Base-by-base conservation (phyloP, 1,140 invertebrate species). In the Bombus difficillimus region DNA sequence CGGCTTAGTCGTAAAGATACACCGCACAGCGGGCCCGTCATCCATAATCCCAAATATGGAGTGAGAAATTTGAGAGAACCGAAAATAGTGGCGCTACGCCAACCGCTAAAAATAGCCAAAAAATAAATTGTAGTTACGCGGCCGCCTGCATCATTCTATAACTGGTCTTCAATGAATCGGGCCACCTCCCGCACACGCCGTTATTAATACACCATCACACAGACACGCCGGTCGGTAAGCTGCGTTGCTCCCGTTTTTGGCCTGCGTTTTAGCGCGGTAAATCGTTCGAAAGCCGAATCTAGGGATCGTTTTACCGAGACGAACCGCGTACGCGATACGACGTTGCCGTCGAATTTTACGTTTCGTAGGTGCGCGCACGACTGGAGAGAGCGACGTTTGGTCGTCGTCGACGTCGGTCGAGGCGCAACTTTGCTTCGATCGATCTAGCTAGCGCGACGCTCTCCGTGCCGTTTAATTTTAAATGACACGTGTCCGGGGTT, bases 41-140 rank as follows among this genome's bases (percentile, higher is more conserved):
- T 88, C 87, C 92, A 93, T 94, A 94, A 94, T 93, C 86, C 94
- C 93, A 93, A 94, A 94, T 94, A 94, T 94, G 94, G 93, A 89
- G 93, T 94, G 93, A 94, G 94, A 94, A 94, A 94, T 94, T 94
- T 94, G 94, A 94, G 94, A 94, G 93, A 94, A 93, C 93, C 92
- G 92, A 94, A 94, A 94, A 94, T 94, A 94, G 93, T 94, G 93
- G 93, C 93, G 91, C 89, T 87, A 92, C 86, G 93, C 93, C 92
- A 94, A 92, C 83, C 87, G 88, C 93, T 93, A 93, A 94, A 93
- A 94, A 94, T 94, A 94, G 93, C 92, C 84, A 93, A 94, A 94
- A 94, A 94, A 94, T 94, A 94, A 94, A 94, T 92, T 92, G 89
- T 93, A 89, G 91, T 94, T 92, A 92, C 92, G 87, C 91, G 89